Evolutionary conservation across 2,888 invertebrate genomes (phyloP).

Genomic region (Drosophila tripunctata): DNA sequence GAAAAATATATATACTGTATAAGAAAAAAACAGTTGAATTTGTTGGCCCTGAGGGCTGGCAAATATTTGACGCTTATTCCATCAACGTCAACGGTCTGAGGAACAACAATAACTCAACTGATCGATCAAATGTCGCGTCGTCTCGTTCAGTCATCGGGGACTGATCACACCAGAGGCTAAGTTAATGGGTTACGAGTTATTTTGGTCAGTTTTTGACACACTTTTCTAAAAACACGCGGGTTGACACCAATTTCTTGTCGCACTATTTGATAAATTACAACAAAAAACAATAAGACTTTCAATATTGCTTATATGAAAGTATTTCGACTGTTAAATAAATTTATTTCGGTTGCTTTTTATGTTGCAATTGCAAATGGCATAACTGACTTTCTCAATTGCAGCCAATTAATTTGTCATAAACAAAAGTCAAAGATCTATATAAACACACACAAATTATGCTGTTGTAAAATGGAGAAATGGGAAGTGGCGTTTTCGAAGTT

Average conservation of each 20-base stretch:
- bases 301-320: slow-evolving; percentile 26
- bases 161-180: slow-evolving; percentile 47
- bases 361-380: slow-evolving; percentile 29
- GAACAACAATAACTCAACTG: slow-evolving; percentile 54
- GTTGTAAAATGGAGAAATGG: slow-evolving; percentile 50
- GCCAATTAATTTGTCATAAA: slow-evolving; percentile 74
- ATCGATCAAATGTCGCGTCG: slow-evolving; percentile 75
- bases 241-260: slow-evolving; percentile 41
- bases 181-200: slow-evolving; percentile 68
- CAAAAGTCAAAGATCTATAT: slow-evolving; percentile 47
- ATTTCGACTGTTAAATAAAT: background rate
- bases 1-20: background rate
- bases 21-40: slow-evolving; percentile 19
- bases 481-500: background rate
- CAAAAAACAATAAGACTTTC: slow-evolving; percentile 41
- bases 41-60: slow-evolving; percentile 47
- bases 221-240: slow-evolving; percentile 36
- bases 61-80: slow-evolving; percentile 64
- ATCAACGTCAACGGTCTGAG: slow-evolving; percentile 53
- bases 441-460: slow-evolving; percentile 61
- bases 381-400: slow-evolving; percentile 53
- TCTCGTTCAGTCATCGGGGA: slow-evolving; percentile 27
- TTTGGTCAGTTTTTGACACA: slow-evolving; percentile 69
- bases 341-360: background rate
- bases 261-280: slow-evolving; percentile 14